Base-by-base conservation (phyloP, 2,113 vertebrate genomes). In the Cavia porcellus region DNA sequence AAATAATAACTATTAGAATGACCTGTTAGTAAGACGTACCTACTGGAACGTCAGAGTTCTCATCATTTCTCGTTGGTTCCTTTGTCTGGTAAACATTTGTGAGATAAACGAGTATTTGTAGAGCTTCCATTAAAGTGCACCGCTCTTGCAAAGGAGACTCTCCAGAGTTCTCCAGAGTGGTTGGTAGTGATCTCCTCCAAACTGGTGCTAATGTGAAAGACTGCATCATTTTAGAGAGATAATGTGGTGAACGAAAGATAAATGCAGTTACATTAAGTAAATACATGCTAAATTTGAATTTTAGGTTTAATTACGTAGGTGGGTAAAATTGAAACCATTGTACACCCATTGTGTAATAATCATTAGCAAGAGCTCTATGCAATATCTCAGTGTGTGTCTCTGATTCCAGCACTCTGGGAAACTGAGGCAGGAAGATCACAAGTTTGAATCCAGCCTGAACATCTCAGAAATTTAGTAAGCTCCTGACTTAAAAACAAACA, bases 61-160 rank as follows among this genome's bases (percentile, higher is more conserved):
- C 64, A 57, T 30, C 3, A 5, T 4, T 9, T 30, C 0, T 61
- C 35, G 0, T 61, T 45, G 22, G 30, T 11, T 0, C 20, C 25
- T 75, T 86, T 75, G 20, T 52, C 72, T 59, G 0, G 10, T 72
- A 64, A 59, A 30, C 62, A 68, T 61, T 61, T 42, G 17, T 25
- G 61, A 15, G 28, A 9, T 82, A 64, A 86, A 20, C 57, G n/a
- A 45, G 30, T 22, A 72, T 0, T 11, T 20, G 0, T 11, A 32
- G 9, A 62, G n/a, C 81, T 85, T 59, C 75, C 45, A 81, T 85
- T 83, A 30, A 47, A 95, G 90, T 15, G 80, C 74, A 57, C 61
- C 61, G 59, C 13, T 92, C 64, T 95, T 92, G 89, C 97, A 45
- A 52, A 82, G 84, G 35, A 93, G 94, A 80, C 95, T 97, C 72